phyloP scores from a whole-genome alignment of 2,113 vertebrate genomes.

The Pelusios castaneus region DNA sequence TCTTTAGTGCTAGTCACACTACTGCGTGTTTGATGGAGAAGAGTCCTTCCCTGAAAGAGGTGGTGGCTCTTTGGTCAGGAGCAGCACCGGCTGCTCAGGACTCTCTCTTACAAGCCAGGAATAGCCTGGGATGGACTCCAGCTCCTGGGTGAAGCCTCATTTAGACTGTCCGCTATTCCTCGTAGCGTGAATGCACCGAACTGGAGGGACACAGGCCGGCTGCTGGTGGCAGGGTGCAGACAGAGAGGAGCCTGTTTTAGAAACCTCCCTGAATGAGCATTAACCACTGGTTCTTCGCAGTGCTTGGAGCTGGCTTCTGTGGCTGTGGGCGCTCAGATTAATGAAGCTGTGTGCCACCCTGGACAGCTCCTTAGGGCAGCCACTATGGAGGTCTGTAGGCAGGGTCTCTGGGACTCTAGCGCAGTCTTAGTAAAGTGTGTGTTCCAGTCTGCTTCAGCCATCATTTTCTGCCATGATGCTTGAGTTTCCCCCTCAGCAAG shows the following conservation, averaged over 20 bases:
- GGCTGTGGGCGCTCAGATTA: not conserved
- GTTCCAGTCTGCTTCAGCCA: not conserved
- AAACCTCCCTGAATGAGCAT: not conserved
- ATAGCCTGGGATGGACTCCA: not conserved
- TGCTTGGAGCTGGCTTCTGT: not conserved
- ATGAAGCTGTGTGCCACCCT: not conserved
- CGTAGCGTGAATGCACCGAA: not conserved
- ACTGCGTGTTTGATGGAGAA: no score
- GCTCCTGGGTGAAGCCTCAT: no score
- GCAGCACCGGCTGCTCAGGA: no score
- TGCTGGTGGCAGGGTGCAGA: no score
- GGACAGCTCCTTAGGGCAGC: not conserved
- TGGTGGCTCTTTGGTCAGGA: no score
- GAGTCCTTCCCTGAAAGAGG: no score
- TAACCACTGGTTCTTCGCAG: not conserved
- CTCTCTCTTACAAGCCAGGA: no score
- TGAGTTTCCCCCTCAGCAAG: not conserved
- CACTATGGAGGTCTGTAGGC: not conserved
- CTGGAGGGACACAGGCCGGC: not conserved
- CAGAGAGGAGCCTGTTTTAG: not conserved
- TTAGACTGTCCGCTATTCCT: not conserved
- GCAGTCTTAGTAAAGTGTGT: not conserved
- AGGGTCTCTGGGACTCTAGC: not conserved
- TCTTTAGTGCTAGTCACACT: no score
- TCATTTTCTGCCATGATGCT: not conserved